Base-by-base conservation (phyloP, 2,888 invertebrate species). In the Monoplex corrugatus region DNA sequence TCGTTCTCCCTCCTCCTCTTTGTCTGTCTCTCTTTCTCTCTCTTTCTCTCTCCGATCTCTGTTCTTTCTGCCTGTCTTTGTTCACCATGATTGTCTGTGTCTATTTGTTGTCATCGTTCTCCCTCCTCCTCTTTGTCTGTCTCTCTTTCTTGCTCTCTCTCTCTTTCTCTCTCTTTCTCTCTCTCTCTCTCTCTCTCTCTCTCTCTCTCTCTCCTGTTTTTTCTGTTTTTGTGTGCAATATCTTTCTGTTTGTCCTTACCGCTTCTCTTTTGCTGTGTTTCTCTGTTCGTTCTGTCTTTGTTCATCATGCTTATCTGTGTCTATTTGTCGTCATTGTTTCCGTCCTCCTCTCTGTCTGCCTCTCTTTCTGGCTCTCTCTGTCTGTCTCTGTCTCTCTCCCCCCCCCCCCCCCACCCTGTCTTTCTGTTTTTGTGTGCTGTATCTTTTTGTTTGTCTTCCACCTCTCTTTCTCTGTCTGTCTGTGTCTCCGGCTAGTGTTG, bases 31-130 rank as follows among this genome's bases (percentile, higher is more conserved):
- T 86, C 28, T 19, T 3, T 86, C 40, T 63, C 28, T 68, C 28
- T 68, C 50, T 50, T 68, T 10, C 86, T 68, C 38, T 68, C n/a
- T 10, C 28, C 28, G 5, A 23, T 68, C 38, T 86, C 1, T 88
- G 32, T 90, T 19, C 91, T 93, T 82, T 90, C 93, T 93, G 72
- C 45, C 43, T 93, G 93, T 83, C 89, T 93, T 0, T 87, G 78
- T 40, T 91, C 87, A 40, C 86, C 50, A 10, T 50, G 10, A 13
- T 19, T 50, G 10, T 50, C 50, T 50, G 10, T 19, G 10, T 50
- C 50, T 50, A 10, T 68, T n/a, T 68, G 5, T 68, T n/a, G 5
- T 28, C 28, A 5, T 28, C 68, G 8, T n/a, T 50, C 50, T 50
- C 50, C 19, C 50, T 50, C 50, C 50, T 19, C 19, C 50, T 50